phyloP scores from a whole-genome alignment of 2,113 vertebrate genomes.

The Ailurus styani region DNA sequence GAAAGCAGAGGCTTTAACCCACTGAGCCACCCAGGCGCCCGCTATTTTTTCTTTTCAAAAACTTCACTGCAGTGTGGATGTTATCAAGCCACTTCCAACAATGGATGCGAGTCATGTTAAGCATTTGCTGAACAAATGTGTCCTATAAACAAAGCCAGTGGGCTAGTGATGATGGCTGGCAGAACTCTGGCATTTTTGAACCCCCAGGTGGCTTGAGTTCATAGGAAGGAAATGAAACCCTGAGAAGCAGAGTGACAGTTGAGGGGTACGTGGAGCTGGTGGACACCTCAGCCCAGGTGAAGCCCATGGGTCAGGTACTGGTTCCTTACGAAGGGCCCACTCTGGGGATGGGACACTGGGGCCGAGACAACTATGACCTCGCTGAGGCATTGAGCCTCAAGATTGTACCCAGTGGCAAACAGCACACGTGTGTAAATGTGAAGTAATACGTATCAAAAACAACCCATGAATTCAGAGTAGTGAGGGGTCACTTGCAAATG shows the following conservation, averaged over 20 bases:
- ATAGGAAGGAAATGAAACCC: neutral
- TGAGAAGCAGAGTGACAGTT: neutral
- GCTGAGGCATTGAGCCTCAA: neutral
- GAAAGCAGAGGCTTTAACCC: no score
- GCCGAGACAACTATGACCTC: neutral
- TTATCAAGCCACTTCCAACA: neutral
- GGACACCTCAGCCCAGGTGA: neutral
- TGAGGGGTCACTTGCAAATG: neutral
- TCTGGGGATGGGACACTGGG: neutral
- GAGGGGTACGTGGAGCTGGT: neutral
- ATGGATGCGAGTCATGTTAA: neutral
- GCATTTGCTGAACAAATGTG: neutral
- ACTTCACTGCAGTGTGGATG: neutral
- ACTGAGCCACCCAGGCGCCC: no score
- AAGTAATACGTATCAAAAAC: neutral
- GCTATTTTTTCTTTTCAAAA: neutral
- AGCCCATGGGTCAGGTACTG: neutral
- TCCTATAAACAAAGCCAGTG: neutral
- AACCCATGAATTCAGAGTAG: neutral
- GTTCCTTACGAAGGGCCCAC: neutral
- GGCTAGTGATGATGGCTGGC: neutral
- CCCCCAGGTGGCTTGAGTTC: neutral
- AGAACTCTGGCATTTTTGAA: neutral
- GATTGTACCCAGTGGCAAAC: neutral
- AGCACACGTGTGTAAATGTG: neutral